Evolutionary conservation across 92 coral and sea anemone species (phyloP), one percentile per base, ranked within the genome.

Genomic region (Phenganax subtilis): DNA sequence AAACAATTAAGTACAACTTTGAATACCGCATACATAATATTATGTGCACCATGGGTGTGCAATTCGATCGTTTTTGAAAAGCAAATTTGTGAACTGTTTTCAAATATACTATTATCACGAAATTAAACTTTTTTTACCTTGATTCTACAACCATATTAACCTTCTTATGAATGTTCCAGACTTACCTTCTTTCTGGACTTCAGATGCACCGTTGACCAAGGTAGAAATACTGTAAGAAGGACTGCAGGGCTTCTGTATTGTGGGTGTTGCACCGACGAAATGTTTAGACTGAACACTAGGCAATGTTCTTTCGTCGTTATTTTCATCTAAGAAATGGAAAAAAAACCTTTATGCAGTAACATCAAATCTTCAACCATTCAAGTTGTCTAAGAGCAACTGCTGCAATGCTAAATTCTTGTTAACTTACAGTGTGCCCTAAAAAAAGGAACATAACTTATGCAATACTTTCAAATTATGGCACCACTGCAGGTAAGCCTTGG

Each of bases 141-240:
- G 67, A 61, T 61, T 61, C 27, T 61, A 61, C 27, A 61, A 61
- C n/a, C 8, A 0, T 14, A 61, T 7, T 5, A 64, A 64, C 27
- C 70, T 64, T 29, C 3, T 1, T 61, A 5, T 7, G 8, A 61
- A 61, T 14, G 25, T 15, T 61, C 30, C 9, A 17, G 9, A 74
- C 61, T 54, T 30, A 74, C 79, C 20, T 54, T 74, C 61, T 15
- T 54, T 28, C 59, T 74, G 61, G 17, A 55, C 6, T 5, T 54
- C 79, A 53, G 79, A 62, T 16, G 79, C 79, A 54, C 62, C 59
- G 27, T 62, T 61, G 17, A 74, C 61, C 55, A 74, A 54, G 27
- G 62, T 76, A 9, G 68, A 58, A 10, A 20, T 53, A 51, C 66
- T 57, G 68, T 65, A 58, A 0, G 59, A 37, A 16, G 51, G 53